Conservation (phyloP, 2,888 invertebrate species). For the Coleophora flavipennella region DNA sequence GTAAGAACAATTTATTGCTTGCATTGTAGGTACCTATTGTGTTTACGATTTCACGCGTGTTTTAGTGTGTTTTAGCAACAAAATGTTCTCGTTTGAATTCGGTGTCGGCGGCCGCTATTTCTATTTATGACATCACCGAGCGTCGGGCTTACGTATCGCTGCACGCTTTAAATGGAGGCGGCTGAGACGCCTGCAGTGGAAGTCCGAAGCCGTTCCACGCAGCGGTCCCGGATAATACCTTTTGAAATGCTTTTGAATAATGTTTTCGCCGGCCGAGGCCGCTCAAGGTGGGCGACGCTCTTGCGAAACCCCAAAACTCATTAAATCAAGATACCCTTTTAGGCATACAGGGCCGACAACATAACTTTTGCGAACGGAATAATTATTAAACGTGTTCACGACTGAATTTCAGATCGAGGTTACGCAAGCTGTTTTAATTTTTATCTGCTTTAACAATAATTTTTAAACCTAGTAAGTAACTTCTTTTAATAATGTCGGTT, state of each 20-base stretch:
- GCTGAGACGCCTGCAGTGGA: constrained; percentile 66
- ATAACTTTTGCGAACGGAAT: constrained; percentile 45
- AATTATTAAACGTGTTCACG: constrained; percentile 35
- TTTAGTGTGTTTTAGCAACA: constrained; percentile 51
- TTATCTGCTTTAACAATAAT: neutral
- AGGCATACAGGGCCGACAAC: constrained; percentile 47
- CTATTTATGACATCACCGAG: constrained; percentile 74
- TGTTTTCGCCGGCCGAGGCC: constrained; percentile 47
- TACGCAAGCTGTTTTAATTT: neutral
- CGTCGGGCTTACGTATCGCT: constrained; percentile 71
- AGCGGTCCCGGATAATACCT: constrained; percentile 65
- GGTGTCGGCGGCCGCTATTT: constrained; percentile 66
- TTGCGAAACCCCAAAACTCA: constrained; percentile 59
- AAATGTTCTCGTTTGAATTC: constrained; percentile 45
- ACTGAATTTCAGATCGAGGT: constrained; percentile 13
- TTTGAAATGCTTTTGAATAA: constrained; percentile 55
- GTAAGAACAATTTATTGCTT: constrained; percentile 21
- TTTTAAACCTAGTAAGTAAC: too few species aligned
- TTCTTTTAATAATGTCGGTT: too few species aligned
- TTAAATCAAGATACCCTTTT: constrained; percentile 68
- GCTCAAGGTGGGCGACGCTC: constrained; percentile 39
- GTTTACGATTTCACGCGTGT: constrained; percentile 42
- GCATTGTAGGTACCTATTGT: constrained; percentile 15
- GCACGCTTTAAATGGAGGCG: constrained; percentile 74
- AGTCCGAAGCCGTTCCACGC: constrained; percentile 68